phyloP scores from a whole-genome alignment of 1,140 invertebrate species.

The Pogonomyrmex californicus region DNA sequence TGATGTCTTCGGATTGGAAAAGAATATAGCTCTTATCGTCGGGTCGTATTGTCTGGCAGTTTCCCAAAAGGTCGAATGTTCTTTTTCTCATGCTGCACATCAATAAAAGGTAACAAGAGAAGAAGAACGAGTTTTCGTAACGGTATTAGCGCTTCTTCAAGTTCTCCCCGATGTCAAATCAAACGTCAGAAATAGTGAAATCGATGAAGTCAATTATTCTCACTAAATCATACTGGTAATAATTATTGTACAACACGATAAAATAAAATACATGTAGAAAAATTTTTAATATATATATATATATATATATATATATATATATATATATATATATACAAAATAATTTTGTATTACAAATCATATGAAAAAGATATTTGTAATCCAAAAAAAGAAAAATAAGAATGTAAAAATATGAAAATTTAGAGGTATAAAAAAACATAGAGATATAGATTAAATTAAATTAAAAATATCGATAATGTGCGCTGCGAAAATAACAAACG shows the following conservation, averaged over 20 bases:
- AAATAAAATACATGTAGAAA: not conserved
- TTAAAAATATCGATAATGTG: not conserved
- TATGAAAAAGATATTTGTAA: not conserved
- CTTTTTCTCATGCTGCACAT: slow-evolving; percentile 37
- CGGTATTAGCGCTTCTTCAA: not conserved
- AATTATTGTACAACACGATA: not conserved
- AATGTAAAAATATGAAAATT: not conserved
- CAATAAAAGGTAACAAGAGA: slow-evolving; percentile 35
- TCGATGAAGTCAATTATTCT: not conserved
- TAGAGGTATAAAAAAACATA: not conserved
- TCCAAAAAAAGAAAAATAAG: not conserved
- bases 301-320: no score
- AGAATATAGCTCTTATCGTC: not conserved
- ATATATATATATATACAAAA: not conserved
- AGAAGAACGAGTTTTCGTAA: slow-evolving; percentile 4
- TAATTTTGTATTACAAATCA: not conserved
- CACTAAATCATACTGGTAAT: not conserved
- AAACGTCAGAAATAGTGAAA: not conserved
- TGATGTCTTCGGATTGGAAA: not conserved
- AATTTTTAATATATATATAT: not conserved
- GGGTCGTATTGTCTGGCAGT: slow-evolving; percentile 49
- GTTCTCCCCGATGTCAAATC: slow-evolving; percentile 9
- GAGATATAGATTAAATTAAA: not conserved
- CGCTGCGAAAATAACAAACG: not conserved
- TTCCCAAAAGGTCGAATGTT: slow-evolving; percentile 62